Evolutionary conservation across 23 tunicate genomes (phyloP).

Genomic region (Halocynthia roretzi): DNA sequence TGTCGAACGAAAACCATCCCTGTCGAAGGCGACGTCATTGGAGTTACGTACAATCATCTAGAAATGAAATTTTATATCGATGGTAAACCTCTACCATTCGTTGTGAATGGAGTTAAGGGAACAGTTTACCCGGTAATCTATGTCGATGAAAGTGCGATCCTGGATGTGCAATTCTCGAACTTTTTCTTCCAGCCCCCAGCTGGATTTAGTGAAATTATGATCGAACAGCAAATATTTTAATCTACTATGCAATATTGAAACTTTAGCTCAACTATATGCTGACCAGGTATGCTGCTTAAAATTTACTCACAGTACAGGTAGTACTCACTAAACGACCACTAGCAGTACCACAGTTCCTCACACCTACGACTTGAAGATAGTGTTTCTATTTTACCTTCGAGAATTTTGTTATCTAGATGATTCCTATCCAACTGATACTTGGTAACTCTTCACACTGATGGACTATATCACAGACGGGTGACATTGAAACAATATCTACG

Average conservation of each 20-base stretch:
- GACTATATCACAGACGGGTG: too few species aligned
- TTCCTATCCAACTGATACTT: too few species aligned
- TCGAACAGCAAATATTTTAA: conserved; percentile 79
- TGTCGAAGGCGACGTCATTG: conserved; percentile 83
- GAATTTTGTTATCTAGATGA: too few species aligned
- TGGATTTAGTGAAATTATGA: conserved; percentile 75
- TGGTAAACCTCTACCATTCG: conserved; percentile 65
- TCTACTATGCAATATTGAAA: not conserved
- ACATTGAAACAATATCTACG: too few species aligned
- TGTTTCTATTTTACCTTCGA: too few species aligned
- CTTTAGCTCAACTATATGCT: too few species aligned
- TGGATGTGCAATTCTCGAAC: conserved; percentile 73
- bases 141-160: conserved; percentile 93
- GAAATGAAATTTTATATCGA: conserved; percentile 82
- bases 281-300: too few species aligned
- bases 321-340: too few species aligned
- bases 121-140: conserved; percentile 80
- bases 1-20: conserved; percentile 41
- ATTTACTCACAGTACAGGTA: too few species aligned
- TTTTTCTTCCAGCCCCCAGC: conserved; percentile 67
- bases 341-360: too few species aligned
- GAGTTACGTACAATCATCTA: conserved; percentile 87
- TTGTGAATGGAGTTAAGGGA: conserved; percentile 72
- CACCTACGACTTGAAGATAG: too few species aligned
- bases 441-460: too few species aligned